These are phyloP conservation scores for Marronus borbonicus DNA, from an alignment of 2,888 invertebrate genomes.

Conservation along the genomic window DNA sequence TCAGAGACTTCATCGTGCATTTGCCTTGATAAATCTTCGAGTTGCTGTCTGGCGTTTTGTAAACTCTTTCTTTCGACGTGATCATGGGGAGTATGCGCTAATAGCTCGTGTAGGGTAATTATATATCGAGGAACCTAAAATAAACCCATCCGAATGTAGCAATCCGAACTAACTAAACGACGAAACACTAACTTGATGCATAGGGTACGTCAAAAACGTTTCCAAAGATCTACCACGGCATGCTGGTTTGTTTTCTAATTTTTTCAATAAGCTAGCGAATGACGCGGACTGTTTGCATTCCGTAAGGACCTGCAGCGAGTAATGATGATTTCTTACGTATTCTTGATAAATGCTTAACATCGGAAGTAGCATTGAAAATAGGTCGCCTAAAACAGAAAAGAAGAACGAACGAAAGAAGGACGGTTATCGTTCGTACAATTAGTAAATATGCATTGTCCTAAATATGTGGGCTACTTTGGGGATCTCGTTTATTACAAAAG, in stretches of 20 bases:
- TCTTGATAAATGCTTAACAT: constrained; percentile 97
- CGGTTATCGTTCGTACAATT: no score
- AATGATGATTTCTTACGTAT: constrained; percentile 95
- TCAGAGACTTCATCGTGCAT: constrained; percentile 95
- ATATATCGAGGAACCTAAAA: constrained; percentile 91
- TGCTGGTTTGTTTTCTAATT: constrained; percentile 88
- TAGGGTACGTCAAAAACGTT: constrained; percentile 92
- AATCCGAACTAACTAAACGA: neutral
- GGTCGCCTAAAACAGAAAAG: constrained; percentile 78
- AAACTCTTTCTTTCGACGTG: constrained; percentile 93
- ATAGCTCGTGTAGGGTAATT: constrained; percentile 89
- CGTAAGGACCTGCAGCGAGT: constrained; percentile 91
- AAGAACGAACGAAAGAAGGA: neutral
- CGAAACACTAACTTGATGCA: constrained; percentile 85
- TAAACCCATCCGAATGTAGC: neutral
- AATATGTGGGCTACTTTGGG: no score
- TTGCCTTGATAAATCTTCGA: constrained; percentile 88
- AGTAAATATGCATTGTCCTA: no score
- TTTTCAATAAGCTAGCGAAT: constrained; percentile 84
- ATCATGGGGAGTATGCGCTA: constrained; percentile 94
- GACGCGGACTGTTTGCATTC: constrained; percentile 91
- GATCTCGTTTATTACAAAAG: no score
- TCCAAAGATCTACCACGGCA: constrained; percentile 90
- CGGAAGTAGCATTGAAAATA: constrained; percentile 95
- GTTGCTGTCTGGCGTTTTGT: constrained; percentile 88